phyloP scores from a whole-genome alignment of 2,888 invertebrate species.

The Tridacna gigas region DNA sequence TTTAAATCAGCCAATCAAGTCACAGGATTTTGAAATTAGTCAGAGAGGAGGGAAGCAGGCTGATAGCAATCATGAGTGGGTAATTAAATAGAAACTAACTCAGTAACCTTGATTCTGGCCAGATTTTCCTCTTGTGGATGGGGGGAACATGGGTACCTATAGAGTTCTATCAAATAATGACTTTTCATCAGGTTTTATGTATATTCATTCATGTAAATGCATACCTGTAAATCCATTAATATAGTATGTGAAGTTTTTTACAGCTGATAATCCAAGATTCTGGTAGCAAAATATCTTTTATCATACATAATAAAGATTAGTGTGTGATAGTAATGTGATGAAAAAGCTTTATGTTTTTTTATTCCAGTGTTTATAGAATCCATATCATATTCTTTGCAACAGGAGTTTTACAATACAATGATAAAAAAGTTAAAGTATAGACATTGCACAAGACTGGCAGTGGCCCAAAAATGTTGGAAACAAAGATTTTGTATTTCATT shows the following conservation, averaged over 20 bases:
- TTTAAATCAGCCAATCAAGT: conserved; percentile 63
- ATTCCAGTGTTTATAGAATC: too few relatives aligned
- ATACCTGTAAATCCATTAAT: too few relatives aligned
- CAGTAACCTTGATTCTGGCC: conserved; percentile 56
- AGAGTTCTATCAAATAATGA: neutral
- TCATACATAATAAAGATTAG: neutral
- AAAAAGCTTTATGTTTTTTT: neutral
- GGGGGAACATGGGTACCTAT: conserved; percentile 42
- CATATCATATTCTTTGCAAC: too few relatives aligned
- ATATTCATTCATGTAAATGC: neutral
- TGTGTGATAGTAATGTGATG: neutral
- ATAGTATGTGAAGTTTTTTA: too few relatives aligned
- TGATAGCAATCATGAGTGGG: conserved; percentile 54
- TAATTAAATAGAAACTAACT: conserved; percentile 53
- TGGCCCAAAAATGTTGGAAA: too few relatives aligned
- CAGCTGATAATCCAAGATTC: too few relatives aligned
- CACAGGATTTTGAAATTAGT: conserved; percentile 66
- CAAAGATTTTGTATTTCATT: too few relatives aligned
- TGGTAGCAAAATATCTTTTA: neutral
- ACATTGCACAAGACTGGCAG: too few relatives aligned
- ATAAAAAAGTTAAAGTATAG: too few relatives aligned
- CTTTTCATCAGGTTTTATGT: neutral
- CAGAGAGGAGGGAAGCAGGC: conserved; percentile 63
- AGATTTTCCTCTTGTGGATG: conserved; percentile 30
- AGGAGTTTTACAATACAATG: too few relatives aligned